Conservation (phyloP, 2,888 invertebrate genomes). For the Neocrepidodera transversa region DNA sequence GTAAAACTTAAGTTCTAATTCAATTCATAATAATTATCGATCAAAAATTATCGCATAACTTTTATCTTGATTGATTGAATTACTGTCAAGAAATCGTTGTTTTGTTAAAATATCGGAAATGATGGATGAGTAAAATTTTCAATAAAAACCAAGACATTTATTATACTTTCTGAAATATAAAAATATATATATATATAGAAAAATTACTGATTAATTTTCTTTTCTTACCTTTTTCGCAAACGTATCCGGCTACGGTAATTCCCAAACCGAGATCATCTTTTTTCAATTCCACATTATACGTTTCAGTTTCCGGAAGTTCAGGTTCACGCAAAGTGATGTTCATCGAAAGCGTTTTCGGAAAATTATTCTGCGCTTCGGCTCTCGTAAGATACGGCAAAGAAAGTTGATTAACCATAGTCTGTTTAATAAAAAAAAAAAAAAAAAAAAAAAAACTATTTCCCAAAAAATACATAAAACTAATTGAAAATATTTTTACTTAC, state of each 20-base stretch:
- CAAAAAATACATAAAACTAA: conserved; percentile 31
- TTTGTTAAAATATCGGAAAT: too few species aligned
- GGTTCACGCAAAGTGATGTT: conserved; percentile 67
- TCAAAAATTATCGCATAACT: too few species aligned
- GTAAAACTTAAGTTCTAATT: too few species aligned
- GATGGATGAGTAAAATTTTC: too few species aligned
- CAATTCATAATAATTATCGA: too few species aligned
- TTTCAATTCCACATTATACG: conserved; percentile 85
- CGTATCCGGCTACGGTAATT: conserved; percentile 96
- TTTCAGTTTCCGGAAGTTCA: conserved; percentile 86
- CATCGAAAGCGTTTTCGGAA: conserved; percentile 58
- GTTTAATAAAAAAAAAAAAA: too few species aligned
- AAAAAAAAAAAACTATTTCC: conserved; percentile 30
- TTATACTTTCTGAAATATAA: too few species aligned
- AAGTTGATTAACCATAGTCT: conserved; percentile 59
- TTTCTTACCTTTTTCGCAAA: conserved; percentile 90
- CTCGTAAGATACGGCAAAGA: conserved; percentile 37
- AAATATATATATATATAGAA: too few species aligned
- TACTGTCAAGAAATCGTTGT: too few species aligned
- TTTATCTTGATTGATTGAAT: too few species aligned
- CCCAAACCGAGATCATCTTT: conserved; percentile 88
- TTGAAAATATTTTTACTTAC: conserved; percentile 57
- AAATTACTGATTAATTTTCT: too few species aligned
- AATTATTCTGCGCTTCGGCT: conserved; percentile 44
- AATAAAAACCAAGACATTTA: too few species aligned